Conservation (phyloP, 2,888 invertebrate genomes). For the Drosophila prolongata region DNA sequence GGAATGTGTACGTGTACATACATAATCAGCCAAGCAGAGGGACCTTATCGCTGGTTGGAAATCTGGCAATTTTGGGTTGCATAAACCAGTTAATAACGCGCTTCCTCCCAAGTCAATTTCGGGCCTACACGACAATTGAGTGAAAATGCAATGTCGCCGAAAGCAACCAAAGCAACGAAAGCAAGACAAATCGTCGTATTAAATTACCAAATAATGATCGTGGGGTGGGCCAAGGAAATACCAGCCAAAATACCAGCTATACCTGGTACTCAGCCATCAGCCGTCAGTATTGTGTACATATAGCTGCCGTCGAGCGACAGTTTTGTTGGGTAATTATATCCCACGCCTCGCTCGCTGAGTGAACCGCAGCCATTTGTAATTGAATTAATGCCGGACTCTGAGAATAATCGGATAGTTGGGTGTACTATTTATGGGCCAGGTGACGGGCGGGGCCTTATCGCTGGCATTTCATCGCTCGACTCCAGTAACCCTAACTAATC, state of each 20-base stretch:
- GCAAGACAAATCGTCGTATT: slow-evolving; percentile 80
- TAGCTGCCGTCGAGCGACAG: slow-evolving; percentile 12
- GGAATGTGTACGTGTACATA: slow-evolving; percentile 19
- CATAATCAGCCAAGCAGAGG: slow-evolving; percentile 38
- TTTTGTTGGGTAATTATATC: slow-evolving; percentile 69
- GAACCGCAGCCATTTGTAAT: slow-evolving; percentile 77
- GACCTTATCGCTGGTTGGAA: slow-evolving; percentile 60
- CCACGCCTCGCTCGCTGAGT: slow-evolving; percentile 71
- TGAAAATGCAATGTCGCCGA: slow-evolving; percentile 66
- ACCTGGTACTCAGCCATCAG: slow-evolving; percentile 20
- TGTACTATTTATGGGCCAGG: slow-evolving; percentile 64
- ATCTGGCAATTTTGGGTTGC: slow-evolving; percentile 82
- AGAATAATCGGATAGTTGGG: slow-evolving; percentile 33
- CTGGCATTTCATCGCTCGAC: slow-evolving; percentile 80
- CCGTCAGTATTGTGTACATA: neutral
- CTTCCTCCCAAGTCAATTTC: slow-evolving; percentile 81
- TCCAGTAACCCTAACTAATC: slow-evolving; percentile 83
- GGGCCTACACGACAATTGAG: slow-evolving; percentile 69
- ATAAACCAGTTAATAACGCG: slow-evolving; percentile 83
- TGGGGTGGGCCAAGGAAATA: slow-evolving; percentile 50
- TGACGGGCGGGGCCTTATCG: slow-evolving; percentile 76
- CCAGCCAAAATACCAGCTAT: neutral
- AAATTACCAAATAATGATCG: slow-evolving; percentile 76
- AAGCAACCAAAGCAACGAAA: slow-evolving; percentile 57
- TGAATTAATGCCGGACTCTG: slow-evolving; percentile 73